These are phyloP conservation scores for Ips nitidus DNA, from an alignment of 1,140 invertebrate species.

Conservation along the genomic window DNA sequence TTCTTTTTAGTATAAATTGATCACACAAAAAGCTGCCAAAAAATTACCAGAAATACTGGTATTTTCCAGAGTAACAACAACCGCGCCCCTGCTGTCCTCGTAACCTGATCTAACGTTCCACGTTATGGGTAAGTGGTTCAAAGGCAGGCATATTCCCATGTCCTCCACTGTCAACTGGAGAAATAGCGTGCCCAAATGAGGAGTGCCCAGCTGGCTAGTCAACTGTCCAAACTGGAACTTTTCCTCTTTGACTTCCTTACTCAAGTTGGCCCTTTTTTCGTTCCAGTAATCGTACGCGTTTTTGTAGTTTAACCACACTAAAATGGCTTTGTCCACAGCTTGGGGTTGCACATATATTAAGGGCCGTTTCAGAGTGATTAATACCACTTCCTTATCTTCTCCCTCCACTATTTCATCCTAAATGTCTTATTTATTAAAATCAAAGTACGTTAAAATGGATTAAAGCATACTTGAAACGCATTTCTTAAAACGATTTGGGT, in stretches of 20 bases:
- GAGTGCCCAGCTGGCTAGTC: constrained; percentile 69
- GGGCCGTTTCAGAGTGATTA: constrained; percentile 88
- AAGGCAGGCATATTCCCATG: constrained; percentile 93
- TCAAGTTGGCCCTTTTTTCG: constrained; percentile 86
- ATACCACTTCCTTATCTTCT: constrained; percentile 91
- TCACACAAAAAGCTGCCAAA: not conserved
- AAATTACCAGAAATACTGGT: constrained; percentile 77
- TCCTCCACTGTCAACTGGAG: constrained; percentile 94
- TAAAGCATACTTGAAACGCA: constrained; percentile 43
- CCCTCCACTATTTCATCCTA: constrained; percentile 88
- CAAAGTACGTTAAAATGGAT: not conserved
- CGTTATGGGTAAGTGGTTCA: constrained; percentile 75
- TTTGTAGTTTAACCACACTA: constrained; percentile 98
- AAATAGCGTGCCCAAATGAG: constrained; percentile 86
- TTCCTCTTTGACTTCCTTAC: constrained; percentile 75
- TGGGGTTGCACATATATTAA: constrained; percentile 94
- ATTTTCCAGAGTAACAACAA: constrained; percentile 92
- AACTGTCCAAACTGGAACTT: constrained; percentile 77
- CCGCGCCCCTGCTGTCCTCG: constrained; percentile 84
- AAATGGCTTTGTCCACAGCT: constrained; percentile 93
- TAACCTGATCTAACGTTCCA: constrained; percentile 68
- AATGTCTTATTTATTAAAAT: constrained; percentile 51
- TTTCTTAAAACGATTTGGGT: constrained; percentile 74
- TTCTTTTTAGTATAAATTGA: constrained; percentile 4
- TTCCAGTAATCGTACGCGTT: constrained; percentile 99